A percentile compares a stretch with the other conserved stretches of the same genome.
Conservation (phyloP, 2,797 vertebrate species). For the Coilia nasus region DNA sequence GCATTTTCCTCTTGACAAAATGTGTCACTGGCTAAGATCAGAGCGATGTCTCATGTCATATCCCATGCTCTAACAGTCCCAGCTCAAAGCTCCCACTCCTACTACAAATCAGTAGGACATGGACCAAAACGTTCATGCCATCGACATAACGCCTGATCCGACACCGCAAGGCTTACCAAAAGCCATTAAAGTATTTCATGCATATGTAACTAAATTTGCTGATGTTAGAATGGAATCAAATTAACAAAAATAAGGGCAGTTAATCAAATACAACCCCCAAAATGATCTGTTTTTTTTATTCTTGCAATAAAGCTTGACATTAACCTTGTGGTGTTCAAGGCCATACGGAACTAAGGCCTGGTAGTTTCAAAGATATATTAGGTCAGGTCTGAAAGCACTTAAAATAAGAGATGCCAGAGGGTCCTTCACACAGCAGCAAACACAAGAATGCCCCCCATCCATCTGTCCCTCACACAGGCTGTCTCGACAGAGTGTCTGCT, state of each 20-base stretch:
- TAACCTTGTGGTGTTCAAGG: background rate
- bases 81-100: background rate
- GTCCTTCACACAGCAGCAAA: slow-evolving; percentile 12
- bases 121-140: background rate
- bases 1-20: background rate
- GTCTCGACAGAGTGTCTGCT: slow-evolving; percentile 2
- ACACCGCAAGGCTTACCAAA: background rate
- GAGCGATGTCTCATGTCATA: background rate
- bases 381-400: background rate
- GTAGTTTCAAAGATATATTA: background rate
- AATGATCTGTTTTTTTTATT: background rate
- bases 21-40: background rate
- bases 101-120: background rate
- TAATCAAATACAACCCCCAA: background rate
- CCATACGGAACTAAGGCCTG: background rate
- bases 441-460: slow-evolving; percentile 11
- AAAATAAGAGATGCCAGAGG: slow-evolving; percentile 4
- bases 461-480: slow-evolving; percentile 9
- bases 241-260: background rate
- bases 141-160: background rate
- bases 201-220: background rate
- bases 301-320: background rate
- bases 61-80: background rate
- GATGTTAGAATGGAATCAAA: background rate
- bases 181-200: background rate